Evolutionary conservation across 2,113 vertebrate species (phyloP).

Genomic region (Phalacrocorax carbo): DNA sequence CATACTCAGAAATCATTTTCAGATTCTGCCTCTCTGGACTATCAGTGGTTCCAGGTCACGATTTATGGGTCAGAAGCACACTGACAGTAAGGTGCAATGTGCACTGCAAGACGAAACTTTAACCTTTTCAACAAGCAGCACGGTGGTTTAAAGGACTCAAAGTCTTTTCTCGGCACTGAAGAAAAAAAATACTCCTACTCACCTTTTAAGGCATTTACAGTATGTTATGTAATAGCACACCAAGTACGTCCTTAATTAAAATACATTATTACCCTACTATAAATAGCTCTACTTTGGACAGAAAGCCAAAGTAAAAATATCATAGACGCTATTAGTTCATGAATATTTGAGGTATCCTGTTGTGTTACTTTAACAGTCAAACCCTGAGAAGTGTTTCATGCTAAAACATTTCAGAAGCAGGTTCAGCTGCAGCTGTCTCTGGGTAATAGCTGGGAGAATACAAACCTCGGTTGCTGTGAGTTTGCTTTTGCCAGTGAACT

Average conservation of each 20-base stretch:
- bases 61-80: neutral
- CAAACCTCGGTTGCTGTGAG: neutral
- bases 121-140: neutral
- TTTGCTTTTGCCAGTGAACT: neutral
- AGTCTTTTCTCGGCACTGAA: neutral
- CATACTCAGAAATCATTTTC: neutral
- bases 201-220: neutral
- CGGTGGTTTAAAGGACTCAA: neutral
- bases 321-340: neutral
- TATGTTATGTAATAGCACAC: neutral
- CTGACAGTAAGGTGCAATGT: accelerated
- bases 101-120: neutral
- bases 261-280: neutral
- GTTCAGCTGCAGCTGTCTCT: neutral
- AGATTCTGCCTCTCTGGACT: neutral
- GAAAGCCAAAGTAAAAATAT: conserved; percentile 11
- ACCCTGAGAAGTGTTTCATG: neutral
- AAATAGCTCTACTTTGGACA: neutral
- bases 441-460: neutral
- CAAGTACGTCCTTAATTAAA: neutral
- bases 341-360: neutral
- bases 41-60: neutral
- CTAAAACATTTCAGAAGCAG: neutral
- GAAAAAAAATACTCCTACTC: neutral
- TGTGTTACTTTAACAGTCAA: neutral